Evolutionary conservation across 2,888 invertebrate species (phyloP).

Genomic region (Arrhopalites spinosus): DNA sequence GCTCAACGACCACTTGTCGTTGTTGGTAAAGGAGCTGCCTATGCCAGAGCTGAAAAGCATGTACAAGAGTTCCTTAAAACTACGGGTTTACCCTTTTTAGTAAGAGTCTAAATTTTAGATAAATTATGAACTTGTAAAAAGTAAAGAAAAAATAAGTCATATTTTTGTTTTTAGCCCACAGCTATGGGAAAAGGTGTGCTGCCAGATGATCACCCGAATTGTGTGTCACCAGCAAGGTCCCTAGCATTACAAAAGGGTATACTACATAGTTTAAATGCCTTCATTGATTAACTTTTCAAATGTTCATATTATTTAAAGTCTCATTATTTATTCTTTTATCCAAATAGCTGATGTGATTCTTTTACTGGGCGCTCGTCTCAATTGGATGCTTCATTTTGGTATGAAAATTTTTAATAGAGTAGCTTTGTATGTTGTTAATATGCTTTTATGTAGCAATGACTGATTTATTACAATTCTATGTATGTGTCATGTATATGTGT

Average conservation of each 20-base stretch:
- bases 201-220: constrained; percentile 65
- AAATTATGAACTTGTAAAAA: background rate
- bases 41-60: constrained; percentile 75
- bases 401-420: too few species aligned
- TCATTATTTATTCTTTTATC: too few species aligned
- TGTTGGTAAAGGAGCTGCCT: constrained; percentile 68
- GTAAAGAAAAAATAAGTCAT: too few species aligned
- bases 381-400: constrained; percentile 99
- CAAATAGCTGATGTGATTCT: constrained; percentile 88
- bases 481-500: too few species aligned
- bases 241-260: constrained; percentile 80
- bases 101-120: background rate
- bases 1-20: constrained; percentile 79
- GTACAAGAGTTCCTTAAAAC: constrained; percentile 71
- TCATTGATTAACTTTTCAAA: too few species aligned
- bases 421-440: too few species aligned
- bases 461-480: too few species aligned
- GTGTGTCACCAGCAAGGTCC: constrained; percentile 87
- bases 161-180: constrained; percentile 67
- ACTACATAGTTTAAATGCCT: too few species aligned
- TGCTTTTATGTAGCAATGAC: too few species aligned
- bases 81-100: constrained; percentile 80
- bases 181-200: constrained; percentile 82
- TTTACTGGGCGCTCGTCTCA: constrained; percentile 86
- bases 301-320: too few species aligned